Evolutionary conservation across 2,113 vertebrate genomes (phyloP).

Genomic region (Urocolius indicus): DNA sequence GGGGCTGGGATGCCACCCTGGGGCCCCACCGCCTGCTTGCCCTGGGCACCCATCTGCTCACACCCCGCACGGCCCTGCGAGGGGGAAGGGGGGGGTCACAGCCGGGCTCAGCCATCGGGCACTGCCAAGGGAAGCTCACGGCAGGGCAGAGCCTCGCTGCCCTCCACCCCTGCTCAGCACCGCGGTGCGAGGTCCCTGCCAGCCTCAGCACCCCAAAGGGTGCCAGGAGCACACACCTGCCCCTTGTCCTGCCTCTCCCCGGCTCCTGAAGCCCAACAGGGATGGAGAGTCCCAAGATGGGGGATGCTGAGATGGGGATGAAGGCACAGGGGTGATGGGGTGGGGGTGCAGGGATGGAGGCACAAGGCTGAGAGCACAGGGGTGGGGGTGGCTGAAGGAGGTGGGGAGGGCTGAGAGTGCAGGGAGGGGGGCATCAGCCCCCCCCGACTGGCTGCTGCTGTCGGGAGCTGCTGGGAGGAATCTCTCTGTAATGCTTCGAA

Average conservation of each 20-base stretch:
- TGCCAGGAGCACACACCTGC: not conserved
- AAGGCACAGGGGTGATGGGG: not conserved
- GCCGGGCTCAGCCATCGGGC: not conserved
- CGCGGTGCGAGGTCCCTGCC: fast-evolving
- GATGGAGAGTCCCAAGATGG: not conserved
- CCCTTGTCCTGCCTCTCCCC: not conserved
- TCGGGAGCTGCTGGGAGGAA: constrained; percentile 8
- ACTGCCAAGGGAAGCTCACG: not conserved
- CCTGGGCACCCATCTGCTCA: not conserved
- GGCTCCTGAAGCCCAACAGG: not conserved
- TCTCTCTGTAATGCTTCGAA: constrained; percentile 29
- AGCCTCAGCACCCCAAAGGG: not conserved
- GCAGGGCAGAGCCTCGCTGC: not conserved
- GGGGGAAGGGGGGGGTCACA: no score
- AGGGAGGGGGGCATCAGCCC: not conserved
- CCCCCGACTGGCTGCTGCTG: not conserved
- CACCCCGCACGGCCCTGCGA: fast-evolving
- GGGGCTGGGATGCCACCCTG: not conserved
- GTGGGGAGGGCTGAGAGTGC: no score
- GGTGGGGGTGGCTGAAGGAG: not conserved
- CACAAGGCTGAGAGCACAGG: not conserved
- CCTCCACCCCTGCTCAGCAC: not conserved
- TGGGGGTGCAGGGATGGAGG: not conserved
- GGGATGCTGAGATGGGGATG: not conserved
- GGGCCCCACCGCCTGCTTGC: not conserved